A percentile compares a stretch with the other conserved stretches of the same genome.
These are phyloP conservation scores for Todiramphus saurophagus DNA, from an alignment of 2,113 vertebrate species.

Conservation along the genomic window DNA sequence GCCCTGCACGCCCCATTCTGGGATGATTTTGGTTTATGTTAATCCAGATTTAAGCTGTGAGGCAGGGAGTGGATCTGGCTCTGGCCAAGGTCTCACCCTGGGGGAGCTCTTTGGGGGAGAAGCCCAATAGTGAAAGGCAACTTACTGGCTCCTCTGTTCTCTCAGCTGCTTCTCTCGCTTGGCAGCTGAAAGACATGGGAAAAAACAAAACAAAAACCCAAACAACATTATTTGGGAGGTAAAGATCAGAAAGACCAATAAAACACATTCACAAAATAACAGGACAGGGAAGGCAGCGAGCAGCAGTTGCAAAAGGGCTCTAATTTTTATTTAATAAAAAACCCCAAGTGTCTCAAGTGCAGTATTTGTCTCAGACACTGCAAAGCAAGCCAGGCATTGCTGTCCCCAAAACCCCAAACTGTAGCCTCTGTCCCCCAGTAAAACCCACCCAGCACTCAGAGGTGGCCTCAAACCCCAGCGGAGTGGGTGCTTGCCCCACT, in stretches of 20 bases:
- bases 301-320: neutral
- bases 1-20: rapidly evolving
- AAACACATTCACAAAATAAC: neutral
- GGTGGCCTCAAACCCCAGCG: rapidly evolving
- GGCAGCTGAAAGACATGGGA: constrained; percentile 27
- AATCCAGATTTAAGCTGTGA: neutral
- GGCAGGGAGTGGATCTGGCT: rapidly evolving
- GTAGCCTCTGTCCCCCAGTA: neutral
- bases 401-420: neutral
- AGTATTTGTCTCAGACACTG: neutral
- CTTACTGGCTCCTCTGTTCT: constrained; percentile 62
- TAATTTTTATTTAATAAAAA: neutral
- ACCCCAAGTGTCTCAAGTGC: rapidly evolving
- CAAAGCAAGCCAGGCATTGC: neutral
- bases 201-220: neutral
- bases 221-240: neutral
- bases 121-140: rapidly evolving
- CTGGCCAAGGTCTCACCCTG: neutral
- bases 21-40: neutral
- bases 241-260: neutral
- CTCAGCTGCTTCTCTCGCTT: neutral
- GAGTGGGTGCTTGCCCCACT: neutral
- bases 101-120: neutral
- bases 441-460: neutral
- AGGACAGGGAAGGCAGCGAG: rapidly evolving